These are phyloP conservation scores for Phocoena sinus DNA, from an alignment of 2,113 vertebrate species.

Conservation along the genomic window DNA sequence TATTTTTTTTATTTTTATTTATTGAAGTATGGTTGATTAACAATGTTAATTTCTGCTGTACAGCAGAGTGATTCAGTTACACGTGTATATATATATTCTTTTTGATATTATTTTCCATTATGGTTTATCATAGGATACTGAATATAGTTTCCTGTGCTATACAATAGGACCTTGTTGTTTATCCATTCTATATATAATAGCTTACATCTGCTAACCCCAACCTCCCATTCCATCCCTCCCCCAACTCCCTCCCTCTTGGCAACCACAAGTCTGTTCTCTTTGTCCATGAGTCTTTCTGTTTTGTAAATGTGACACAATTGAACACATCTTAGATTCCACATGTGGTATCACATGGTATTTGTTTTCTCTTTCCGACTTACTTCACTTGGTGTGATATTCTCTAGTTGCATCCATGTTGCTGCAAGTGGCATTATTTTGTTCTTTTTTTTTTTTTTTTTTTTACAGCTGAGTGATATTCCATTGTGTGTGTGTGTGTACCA, in stretches of 20 bases:
- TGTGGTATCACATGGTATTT: neutral
- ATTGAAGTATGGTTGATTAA: neutral
- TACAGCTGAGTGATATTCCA: neutral
- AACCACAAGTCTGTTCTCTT: too few species aligned
- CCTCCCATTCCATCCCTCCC: too few species aligned
- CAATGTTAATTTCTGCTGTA: neutral
- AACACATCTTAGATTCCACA: neutral
- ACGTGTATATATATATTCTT: neutral
- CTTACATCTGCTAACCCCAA: too few species aligned
- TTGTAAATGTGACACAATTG: neutral
- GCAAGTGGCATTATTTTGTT: neutral
- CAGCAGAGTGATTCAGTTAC: neutral
- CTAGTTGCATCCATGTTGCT: neutral
- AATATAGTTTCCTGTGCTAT: neutral
- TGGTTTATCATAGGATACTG: neutral
- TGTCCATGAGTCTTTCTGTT: neutral
- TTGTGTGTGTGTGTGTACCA: neutral
- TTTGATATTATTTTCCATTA: neutral
- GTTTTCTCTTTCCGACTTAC: neutral
- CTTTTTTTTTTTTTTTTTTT: neutral
- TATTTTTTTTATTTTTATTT: neutral
- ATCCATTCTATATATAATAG: neutral
- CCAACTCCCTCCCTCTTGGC: too few species aligned
- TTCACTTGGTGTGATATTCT: neutral
- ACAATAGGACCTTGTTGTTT: neutral